Evolutionary conservation across 2,888 invertebrate genomes (phyloP).

Genomic region (Spodoptera exigua): DNA sequence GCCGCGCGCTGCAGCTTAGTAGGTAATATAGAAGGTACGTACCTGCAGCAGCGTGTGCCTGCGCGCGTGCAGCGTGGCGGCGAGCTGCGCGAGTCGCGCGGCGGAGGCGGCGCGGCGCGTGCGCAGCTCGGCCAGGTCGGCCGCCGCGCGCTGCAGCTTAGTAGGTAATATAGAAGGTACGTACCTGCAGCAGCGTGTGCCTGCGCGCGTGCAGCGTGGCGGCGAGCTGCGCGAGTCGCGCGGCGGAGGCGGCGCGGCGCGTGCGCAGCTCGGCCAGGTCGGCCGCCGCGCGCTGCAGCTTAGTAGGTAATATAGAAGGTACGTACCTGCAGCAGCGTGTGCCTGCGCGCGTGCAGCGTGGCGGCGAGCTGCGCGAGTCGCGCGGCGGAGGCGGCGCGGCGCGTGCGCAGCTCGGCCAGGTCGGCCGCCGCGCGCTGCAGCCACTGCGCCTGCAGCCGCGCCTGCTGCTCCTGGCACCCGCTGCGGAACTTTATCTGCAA

Average conservation of each 20-base stretch:
- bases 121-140: too few relatives aligned
- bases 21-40: too few relatives aligned
- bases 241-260: constrained; percentile 94
- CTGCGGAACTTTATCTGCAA: constrained; percentile 92
- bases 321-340: constrained; percentile 95
- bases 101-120: too few relatives aligned
- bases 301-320: too few relatives aligned
- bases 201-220: too few relatives aligned
- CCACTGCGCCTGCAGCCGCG: constrained; percentile 94
- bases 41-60: too few relatives aligned
- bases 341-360: constrained; percentile 94
- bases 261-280: constrained; percentile 94
- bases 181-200: too few relatives aligned
- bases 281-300: constrained; percentile 93
- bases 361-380: constrained; percentile 95
- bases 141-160: too few relatives aligned
- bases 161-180: too few relatives aligned
- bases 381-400: constrained; percentile 94
- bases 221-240: constrained; percentile 93
- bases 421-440: constrained; percentile 94
- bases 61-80: constrained; percentile 4
- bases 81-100: constrained; percentile 1
- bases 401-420: constrained; percentile 93
- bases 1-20: too few relatives aligned
- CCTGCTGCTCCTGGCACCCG: constrained; percentile 95